Evolutionary conservation across 92 coral and sea anemone species (phyloP), one percentile per base, ranked within the genome.

Genomic region (Epizoanthus scotinus): DNA sequence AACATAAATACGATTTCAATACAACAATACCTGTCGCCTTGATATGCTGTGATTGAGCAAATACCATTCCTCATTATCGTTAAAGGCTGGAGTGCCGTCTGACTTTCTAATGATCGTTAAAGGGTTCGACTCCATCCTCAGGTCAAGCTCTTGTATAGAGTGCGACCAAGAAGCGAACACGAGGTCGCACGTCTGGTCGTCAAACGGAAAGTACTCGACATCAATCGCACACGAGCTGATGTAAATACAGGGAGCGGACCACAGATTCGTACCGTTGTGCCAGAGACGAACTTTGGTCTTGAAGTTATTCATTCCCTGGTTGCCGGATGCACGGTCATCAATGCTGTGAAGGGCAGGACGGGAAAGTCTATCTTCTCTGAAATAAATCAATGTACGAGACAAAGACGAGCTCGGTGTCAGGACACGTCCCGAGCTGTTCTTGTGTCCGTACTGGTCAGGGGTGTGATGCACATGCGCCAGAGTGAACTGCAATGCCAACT

Each of bases 321-420:
- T 75, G 55, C 28, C 36, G 68, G 22, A 12, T 7, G 67, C 69
- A 5, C 81, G 81, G 69, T 75, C 81, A 38, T 75, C 66, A 57
- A 75, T 75, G 63, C 81, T 75, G 81, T 75, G 28, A 29, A 75
- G 68, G 67, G 81, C 50, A 75, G 81, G 81, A 75, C 60, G 60
- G 81, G 81, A 75, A 75, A 75, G 61, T 75, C 81, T 75, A 75
- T 59, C 40, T 75, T 75, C 69, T 75, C 81, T 75, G 81, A 75
- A 75, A 75, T 66, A 75, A 75, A 75, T 22, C 81, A 75, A 75
- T 75, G 68, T 64, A 0, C 44, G 67, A 63, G 22, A 75, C 38
- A 19, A 24, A 34, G 40, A 60, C 42, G 67, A 54, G 67, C 69
- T 75, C 52, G 52, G 47, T 7, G 67, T 29, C 27, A 56, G 47